Percentiles rank a stretch among this genome's conserved stretches.
Conservation (phyloP, 2,888 invertebrate genomes). For the Volucella zonaria region DNA sequence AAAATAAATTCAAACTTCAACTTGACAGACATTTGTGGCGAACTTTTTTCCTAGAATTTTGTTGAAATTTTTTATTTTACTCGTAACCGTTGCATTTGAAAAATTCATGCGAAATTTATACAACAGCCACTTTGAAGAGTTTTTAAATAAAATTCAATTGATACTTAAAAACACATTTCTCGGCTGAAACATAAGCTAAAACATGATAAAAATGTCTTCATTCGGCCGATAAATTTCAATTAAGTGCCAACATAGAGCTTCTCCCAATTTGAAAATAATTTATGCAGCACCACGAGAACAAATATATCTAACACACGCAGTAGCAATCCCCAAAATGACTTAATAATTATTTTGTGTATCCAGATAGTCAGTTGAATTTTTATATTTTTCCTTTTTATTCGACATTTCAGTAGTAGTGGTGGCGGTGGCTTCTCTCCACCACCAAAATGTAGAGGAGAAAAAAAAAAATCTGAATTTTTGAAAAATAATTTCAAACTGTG, state of each 20-base stretch:
- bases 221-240: constrained; percentile 60
- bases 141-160: not conserved
- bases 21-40: too few species aligned
- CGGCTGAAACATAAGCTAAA: constrained; percentile 21
- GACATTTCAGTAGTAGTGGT: constrained; percentile 16
- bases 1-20: too few species aligned
- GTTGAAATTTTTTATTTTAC: too few species aligned
- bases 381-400: constrained; percentile 9
- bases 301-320: not conserved
- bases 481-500: constrained; percentile 24
- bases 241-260: constrained; percentile 47
- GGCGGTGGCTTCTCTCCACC: not conserved
- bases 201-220: constrained; percentile 35
- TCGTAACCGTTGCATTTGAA: too few species aligned
- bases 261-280: constrained; percentile 46
- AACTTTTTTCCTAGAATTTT: too few species aligned
- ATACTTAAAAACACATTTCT: constrained; percentile 10
- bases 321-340: constrained; percentile 53
- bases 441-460: constrained; percentile 20
- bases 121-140: not conserved
- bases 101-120: too few species aligned
- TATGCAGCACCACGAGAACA: constrained; percentile 28
- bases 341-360: constrained; percentile 62
- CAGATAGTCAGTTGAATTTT: constrained; percentile 58
- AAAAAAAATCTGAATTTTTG: not conserved